Evolutionary conservation across 2,113 vertebrate species (phyloP).

Genomic region (Irena cyanogastra): DNA sequence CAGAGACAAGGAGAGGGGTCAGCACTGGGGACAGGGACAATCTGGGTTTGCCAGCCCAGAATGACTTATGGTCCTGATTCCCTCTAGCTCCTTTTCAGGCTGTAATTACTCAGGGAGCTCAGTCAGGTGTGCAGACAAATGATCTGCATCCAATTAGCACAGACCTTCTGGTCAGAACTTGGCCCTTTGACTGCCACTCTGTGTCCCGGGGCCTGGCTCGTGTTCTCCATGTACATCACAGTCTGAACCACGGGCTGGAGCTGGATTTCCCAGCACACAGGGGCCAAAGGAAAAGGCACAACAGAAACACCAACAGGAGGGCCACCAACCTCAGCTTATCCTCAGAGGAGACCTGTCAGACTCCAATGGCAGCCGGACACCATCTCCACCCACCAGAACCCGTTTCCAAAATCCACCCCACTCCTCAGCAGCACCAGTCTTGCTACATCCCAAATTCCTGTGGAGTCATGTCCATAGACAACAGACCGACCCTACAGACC

Average conservation of each 20-base stretch:
- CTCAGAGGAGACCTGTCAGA: neutral
- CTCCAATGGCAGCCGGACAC: rapidly evolving
- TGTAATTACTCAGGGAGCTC: neutral
- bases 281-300: neutral
- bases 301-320: rapidly evolving
- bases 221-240: rapidly evolving
- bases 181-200: neutral
- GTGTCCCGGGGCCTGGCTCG: neutral
- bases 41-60: neutral
- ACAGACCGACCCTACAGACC: neutral
- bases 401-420: neutral
- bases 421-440: neutral
- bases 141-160: neutral
- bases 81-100: neutral
- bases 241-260: rapidly evolving
- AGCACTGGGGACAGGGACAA: neutral
- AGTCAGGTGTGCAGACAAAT: neutral
- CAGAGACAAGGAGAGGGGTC: neutral
- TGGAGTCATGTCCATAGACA: rapidly evolving
- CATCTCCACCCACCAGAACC: neutral
- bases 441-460: rapidly evolving
- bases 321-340: neutral
- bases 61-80: neutral
- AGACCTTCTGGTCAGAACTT: neutral
- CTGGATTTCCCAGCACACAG: neutral